Percentiles rank a stretch among this genome's conserved stretches.
phyloP scores from a whole-genome alignment of 2,888 invertebrate species.

The Timandra comae region DNA sequence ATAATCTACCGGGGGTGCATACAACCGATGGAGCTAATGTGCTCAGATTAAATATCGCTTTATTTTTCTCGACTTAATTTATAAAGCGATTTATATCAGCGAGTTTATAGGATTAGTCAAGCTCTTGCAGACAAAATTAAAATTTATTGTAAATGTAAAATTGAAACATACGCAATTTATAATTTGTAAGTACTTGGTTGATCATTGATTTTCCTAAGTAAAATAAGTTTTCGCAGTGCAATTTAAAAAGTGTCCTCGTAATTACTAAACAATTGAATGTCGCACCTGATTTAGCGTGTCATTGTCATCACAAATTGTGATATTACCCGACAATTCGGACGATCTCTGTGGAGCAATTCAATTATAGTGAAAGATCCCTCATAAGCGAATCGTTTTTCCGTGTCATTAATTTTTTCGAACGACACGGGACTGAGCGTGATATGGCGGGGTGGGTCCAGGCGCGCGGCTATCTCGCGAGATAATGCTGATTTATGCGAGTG shows the following conservation, averaged over 20 bases:
- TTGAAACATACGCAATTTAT: too few species aligned
- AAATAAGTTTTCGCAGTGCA: too few species aligned
- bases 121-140: too few species aligned
- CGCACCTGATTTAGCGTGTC: conserved; percentile 43
- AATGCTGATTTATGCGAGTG: conserved; percentile 75
- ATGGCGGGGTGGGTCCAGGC: conserved; percentile 65
- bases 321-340: conserved; percentile 55
- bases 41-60: conserved; percentile 45
- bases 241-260: too few species aligned
- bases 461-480: conserved; percentile 75
- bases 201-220: too few species aligned
- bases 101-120: conserved; percentile 21
- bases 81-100: conserved; percentile 23
- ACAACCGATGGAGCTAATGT: conserved; percentile 43
- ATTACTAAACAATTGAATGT: too few species aligned
- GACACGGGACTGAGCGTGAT: conserved; percentile 71
- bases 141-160: too few species aligned
- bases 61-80: conserved; percentile 38
- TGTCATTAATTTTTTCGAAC: conserved; percentile 77
- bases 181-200: too few species aligned
- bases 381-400: conserved; percentile 78
- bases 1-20: conserved; percentile 61
- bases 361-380: conserved; percentile 77
- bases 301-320: conserved; percentile 35
- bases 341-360: conserved; percentile 73